Conservation (phyloP, 53 echinoderm and acorn worm genomes). For the Holothuria leucospilota region DNA sequence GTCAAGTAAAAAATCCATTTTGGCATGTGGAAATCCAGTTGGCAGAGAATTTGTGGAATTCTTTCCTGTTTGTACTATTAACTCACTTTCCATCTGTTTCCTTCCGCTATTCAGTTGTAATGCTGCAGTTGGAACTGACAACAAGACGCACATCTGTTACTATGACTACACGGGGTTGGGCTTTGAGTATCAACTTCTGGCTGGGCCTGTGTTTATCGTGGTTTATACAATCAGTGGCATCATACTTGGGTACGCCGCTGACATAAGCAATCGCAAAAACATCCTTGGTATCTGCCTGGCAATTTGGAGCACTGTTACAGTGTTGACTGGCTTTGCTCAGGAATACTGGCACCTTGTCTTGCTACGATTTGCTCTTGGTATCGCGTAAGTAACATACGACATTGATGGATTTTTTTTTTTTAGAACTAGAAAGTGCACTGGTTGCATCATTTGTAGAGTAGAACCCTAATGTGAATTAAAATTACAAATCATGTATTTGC, state of each 20-base stretch:
- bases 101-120: constrained; percentile 47
- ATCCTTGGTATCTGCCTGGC: constrained; percentile 72
- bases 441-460: too few relatives aligned
- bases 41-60: too few relatives aligned
- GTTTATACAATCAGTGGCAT: constrained; percentile 75
- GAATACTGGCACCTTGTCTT: constrained; percentile 84
- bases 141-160: constrained; percentile 62
- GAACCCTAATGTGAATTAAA: too few relatives aligned
- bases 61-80: too few relatives aligned
- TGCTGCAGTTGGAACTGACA: constrained; percentile 21
- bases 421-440: too few relatives aligned
- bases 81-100: background rate
- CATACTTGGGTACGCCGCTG: constrained; percentile 71
- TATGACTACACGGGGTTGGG: constrained; percentile 77
- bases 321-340: constrained; percentile 78
- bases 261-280: constrained; percentile 79
- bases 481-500: too few relatives aligned
- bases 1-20: too few relatives aligned
- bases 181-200: constrained; percentile 75
- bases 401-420: too few relatives aligned
- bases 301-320: constrained; percentile 77
- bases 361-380: constrained; percentile 75
- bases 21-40: too few relatives aligned
- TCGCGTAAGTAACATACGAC: constrained; percentile 57
- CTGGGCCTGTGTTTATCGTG: constrained; percentile 77